A percentile compares a stretch with the other conserved stretches of the same genome.
These are phyloP conservation scores for Drosophila arawakana DNA, from an alignment of 1,140 invertebrate genomes.

Conservation along the genomic window DNA sequence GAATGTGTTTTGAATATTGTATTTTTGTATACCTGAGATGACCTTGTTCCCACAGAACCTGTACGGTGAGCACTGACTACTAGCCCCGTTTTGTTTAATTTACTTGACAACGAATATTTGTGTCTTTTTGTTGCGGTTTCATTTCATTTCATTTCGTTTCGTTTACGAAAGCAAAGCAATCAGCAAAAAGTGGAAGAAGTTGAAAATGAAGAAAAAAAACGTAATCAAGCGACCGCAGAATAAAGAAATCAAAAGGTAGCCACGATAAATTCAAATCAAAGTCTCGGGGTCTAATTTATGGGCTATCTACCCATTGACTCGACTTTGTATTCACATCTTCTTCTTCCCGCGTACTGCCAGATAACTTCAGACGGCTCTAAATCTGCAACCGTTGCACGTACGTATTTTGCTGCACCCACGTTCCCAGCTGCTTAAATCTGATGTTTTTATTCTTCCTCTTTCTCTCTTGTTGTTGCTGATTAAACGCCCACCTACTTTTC, in stretches of 20 bases:
- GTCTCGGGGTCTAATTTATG: slow-evolving; percentile 53
- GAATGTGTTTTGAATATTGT: slow-evolving; percentile 11
- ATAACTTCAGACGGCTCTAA: slow-evolving; percentile 4
- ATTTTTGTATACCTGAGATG: slow-evolving; percentile 21
- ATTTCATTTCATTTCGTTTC: slow-evolving; percentile 34
- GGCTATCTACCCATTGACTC: slow-evolving; percentile 17
- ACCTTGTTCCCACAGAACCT: slow-evolving; percentile 55
- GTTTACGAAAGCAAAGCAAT: slow-evolving; percentile 25
- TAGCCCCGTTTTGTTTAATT: slow-evolving; percentile 35
- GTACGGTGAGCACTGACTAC: slow-evolving; percentile 18
- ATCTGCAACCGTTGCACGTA: slow-evolving; percentile 59
- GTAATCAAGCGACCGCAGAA: slow-evolving; percentile 47
- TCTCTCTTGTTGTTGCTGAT: slow-evolving; percentile 31
- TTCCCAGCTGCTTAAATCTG: slow-evolving; percentile 27
- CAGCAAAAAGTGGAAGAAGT: slow-evolving; percentile 25
- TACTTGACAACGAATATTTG: slow-evolving; percentile 41
- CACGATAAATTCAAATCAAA: slow-evolving; percentile 60
- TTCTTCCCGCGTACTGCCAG: not conserved
- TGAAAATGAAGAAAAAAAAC: slow-evolving; percentile 24
- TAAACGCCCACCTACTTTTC: slow-evolving; percentile 66
- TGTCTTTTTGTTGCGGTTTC: slow-evolving; percentile 24
- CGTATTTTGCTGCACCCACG: slow-evolving; percentile 50
- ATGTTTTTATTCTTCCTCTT: slow-evolving; percentile 2
- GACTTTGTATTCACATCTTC: not conserved
- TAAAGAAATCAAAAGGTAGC: slow-evolving; percentile 53